These are phyloP conservation scores for Dicaeum eximium DNA, from an alignment of 2,113 vertebrate genomes.

Conservation along the genomic window DNA sequence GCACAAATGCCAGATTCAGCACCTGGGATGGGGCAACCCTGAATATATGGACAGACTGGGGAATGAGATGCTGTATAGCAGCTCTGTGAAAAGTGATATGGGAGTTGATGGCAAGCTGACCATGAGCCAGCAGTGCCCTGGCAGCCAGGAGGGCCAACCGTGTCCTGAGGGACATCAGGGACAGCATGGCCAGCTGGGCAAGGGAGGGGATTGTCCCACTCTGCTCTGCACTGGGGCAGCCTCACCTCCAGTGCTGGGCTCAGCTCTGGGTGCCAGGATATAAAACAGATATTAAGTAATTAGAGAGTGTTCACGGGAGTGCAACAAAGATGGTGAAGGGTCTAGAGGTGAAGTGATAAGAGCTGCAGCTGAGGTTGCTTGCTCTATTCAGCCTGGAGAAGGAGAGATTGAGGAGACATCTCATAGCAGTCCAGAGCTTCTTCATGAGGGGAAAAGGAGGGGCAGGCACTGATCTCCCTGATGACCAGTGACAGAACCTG, in stretches of 20 bases:
- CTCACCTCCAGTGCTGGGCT: accelerated
- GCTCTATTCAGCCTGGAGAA: not conserved
- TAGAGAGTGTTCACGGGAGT: not conserved
- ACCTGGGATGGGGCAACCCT: not conserved
- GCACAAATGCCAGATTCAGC: not conserved
- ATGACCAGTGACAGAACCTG: not conserved
- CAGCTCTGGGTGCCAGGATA: not conserved
- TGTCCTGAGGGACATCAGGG: not conserved
- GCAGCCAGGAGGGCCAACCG: accelerated
- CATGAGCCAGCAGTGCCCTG: not conserved
- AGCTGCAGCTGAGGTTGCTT: accelerated
- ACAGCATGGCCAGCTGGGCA: accelerated
- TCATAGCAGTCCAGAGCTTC: not conserved
- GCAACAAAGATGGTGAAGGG: not conserved
- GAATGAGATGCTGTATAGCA: not conserved
- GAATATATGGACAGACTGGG: not conserved
- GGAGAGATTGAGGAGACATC: not conserved
- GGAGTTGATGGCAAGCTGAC: not conserved
- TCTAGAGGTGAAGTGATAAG: accelerated
- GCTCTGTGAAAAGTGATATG: not conserved
- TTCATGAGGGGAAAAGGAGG: not conserved
- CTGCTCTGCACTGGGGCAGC: accelerated
- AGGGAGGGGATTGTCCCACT: not conserved
- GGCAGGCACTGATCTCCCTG: not conserved
- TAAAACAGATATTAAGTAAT: not conserved